phyloP scores from a whole-genome alignment of 2,888 invertebrate species.

The Nymphalis c-album region DNA sequence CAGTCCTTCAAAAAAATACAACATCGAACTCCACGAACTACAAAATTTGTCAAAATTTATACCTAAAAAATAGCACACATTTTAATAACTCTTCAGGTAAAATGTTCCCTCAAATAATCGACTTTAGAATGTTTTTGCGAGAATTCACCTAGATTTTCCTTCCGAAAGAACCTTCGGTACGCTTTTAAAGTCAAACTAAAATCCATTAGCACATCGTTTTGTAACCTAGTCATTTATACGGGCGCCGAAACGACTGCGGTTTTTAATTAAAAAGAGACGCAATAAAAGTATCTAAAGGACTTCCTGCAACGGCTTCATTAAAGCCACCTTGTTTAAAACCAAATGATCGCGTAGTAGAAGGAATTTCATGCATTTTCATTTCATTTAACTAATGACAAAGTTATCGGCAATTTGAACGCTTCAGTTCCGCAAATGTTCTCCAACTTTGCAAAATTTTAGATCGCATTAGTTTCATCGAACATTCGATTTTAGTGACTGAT shows the following conservation, averaged over 20 bases:
- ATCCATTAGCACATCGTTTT: slow-evolving; percentile 11
- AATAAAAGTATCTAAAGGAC: slow-evolving; percentile 16
- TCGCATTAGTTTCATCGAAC: slow-evolving; percentile 10
- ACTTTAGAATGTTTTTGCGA: no score
- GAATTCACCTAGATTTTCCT: not conserved
- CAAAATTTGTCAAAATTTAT: no score
- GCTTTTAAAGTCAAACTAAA: slow-evolving; percentile 9
- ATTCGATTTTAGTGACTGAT: slow-evolving; percentile 9
- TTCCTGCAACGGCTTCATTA: slow-evolving; percentile 27
- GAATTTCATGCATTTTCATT: slow-evolving; percentile 21
- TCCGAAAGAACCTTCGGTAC: not conserved
- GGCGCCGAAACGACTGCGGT: slow-evolving; percentile 21
- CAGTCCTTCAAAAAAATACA: no score
- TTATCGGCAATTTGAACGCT: slow-evolving; percentile 22
- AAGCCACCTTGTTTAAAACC: slow-evolving; percentile 17
- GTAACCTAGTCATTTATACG: slow-evolving; percentile 16
- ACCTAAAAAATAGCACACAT: no score
- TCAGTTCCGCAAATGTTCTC: slow-evolving; percentile 18
- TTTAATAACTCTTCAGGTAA: no score
- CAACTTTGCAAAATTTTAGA: slow-evolving; percentile 16
- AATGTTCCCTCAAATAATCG: no score
- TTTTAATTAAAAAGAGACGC: slow-evolving; percentile 26
- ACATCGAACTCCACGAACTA: no score
- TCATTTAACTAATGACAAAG: slow-evolving; percentile 23
- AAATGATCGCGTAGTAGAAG: slow-evolving; percentile 16